Percentiles rank a stretch among this genome's conserved stretches.
Conservation (phyloP, 2,113 vertebrate species). For the Muscicapa adusta region DNA sequence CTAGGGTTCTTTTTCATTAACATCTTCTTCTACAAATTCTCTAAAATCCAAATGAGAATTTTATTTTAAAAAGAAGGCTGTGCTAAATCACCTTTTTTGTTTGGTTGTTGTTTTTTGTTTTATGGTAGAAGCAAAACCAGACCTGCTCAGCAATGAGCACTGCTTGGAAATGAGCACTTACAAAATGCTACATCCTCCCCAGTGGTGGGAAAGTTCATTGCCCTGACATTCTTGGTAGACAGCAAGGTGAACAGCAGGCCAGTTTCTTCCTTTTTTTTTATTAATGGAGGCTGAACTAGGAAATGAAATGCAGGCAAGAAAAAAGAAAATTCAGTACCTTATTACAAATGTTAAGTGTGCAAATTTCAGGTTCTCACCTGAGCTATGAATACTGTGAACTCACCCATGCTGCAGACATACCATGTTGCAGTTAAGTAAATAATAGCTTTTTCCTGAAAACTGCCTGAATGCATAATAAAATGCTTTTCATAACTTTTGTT, state of each 20-base stretch:
- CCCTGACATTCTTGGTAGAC: not conserved
- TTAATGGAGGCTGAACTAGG: not conserved
- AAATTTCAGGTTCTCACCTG: not conserved
- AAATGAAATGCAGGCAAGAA: not conserved
- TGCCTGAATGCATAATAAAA: not conserved
- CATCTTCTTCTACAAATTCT: not conserved
- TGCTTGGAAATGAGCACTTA: not conserved
- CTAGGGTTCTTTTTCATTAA: not conserved
- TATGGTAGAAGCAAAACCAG: not conserved
- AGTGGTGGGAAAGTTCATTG: not conserved
- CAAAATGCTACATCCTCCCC: not conserved
- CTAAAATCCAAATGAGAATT: not conserved
- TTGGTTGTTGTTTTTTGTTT: not conserved
- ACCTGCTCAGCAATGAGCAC: not conserved
- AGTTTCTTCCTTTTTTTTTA: not conserved
- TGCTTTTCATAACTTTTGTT: constrained; percentile 14
- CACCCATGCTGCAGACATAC: not conserved
- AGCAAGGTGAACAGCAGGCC: not conserved
- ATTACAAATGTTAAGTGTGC: not conserved
- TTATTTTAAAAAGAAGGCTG: not conserved
- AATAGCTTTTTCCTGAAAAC: not conserved
- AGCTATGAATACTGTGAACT: not conserved
- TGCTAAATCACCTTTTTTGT: not conserved
- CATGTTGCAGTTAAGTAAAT: not conserved
- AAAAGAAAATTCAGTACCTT: not conserved